These are phyloP conservation scores for Dinothrombium tinctorium DNA, from an alignment of 1,140 invertebrate species.

Conservation along the genomic window DNA sequence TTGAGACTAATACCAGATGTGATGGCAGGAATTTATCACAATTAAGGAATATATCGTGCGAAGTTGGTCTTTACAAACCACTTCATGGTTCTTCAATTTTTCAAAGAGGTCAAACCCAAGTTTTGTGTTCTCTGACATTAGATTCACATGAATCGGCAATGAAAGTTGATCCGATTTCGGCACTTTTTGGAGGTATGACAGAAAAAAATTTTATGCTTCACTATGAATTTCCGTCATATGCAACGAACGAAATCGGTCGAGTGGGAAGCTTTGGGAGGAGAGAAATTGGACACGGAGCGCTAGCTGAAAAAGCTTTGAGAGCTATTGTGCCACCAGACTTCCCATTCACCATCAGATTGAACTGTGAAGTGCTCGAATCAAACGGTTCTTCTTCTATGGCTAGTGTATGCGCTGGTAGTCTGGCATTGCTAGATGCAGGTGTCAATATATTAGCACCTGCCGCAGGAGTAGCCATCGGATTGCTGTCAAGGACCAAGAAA, in stretches of 20 bases:
- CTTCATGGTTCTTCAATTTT: constrained; percentile 90
- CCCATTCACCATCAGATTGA: constrained; percentile 72
- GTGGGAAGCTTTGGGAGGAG: constrained; percentile 41
- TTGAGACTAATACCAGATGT: constrained; percentile 41
- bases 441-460: constrained; percentile 50
- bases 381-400: constrained; percentile 83
- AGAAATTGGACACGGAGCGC: constrained; percentile 68
- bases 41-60: constrained; percentile 57
- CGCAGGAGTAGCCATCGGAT: constrained; percentile 85
- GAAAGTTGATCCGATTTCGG: constrained; percentile 65
- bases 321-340: constrained; percentile 55
- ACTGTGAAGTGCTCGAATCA: constrained; percentile 38
- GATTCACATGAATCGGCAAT: constrained; percentile 77
- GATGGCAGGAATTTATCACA: constrained; percentile 58
- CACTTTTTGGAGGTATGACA: constrained; percentile 63
- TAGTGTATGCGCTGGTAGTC: constrained; percentile 73
- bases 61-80: constrained; percentile 57
- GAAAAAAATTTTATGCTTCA: constrained; percentile 94
- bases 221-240: constrained; percentile 95
- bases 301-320: constrained; percentile 70
- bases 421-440: constrained; percentile 88
- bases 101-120: constrained; percentile 91
- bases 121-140: constrained; percentile 78
- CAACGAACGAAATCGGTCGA: constrained; percentile 69
- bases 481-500: constrained; percentile 38